Conservation (phyloP, 2,113 vertebrate species). For the Microcebus murinus region DNA sequence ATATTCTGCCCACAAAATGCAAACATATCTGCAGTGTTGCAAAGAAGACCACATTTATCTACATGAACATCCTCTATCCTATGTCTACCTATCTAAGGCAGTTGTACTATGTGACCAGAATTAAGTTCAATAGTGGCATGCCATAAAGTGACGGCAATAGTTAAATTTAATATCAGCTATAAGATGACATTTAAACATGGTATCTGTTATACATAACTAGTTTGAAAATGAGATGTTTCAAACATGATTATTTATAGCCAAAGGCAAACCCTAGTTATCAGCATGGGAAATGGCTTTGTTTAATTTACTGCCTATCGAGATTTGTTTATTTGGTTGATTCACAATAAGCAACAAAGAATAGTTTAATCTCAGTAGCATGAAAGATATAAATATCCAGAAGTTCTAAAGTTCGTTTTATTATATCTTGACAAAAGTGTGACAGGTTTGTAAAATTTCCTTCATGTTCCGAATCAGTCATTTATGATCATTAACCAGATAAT, state of each 20-base stretch:
- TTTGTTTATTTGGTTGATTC: constrained; percentile 27
- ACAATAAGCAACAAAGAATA: constrained; percentile 27
- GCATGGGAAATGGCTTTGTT: constrained; percentile 29
- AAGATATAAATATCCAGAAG: constrained; percentile 22
- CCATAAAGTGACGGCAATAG: not conserved
- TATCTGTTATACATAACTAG: constrained; percentile 19
- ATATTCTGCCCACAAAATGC: not conserved
- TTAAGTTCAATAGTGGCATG: not conserved
- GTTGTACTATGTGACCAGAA: not conserved
- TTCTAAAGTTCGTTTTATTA: not conserved
- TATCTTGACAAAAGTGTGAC: not conserved
- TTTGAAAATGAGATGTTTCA: constrained; percentile 49
- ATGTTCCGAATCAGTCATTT: not conserved
- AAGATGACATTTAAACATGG: constrained; percentile 31
- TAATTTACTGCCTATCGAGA: constrained; percentile 36
- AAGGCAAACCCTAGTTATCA: constrained; percentile 17
- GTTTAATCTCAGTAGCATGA: constrained; percentile 26
- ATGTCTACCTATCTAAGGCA: not conserved
- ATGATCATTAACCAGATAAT: not conserved
- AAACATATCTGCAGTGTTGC: not conserved
- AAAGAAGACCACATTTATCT: not conserved
- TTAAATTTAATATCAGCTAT: not conserved
- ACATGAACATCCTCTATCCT: not conserved
- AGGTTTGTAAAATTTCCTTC: not conserved
- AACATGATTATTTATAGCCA: constrained; percentile 32